Base-by-base conservation (phyloP, 1,140 invertebrate species). In the Himalopsyche phryganea region DNA sequence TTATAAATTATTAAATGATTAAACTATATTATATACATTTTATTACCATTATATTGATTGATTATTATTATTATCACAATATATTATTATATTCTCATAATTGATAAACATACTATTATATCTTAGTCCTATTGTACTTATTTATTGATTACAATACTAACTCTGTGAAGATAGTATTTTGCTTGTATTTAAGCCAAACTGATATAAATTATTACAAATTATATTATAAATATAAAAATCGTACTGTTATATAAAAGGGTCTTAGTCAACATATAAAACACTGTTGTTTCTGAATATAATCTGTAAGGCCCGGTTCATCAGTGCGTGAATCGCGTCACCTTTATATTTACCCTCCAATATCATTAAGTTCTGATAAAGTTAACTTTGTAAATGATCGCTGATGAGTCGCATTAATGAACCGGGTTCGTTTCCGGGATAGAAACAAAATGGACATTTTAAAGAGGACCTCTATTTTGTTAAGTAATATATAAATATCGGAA, bases 11-110 rank as follows among this genome's bases (percentile, higher is more conserved):
- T 77, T 78, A 75, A 76, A 78, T 75, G 41, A 61, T 61, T 77
- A 78, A 69, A 77, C 75, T 76, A 78, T n/a, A n/a, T 75, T 77
- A 76, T 74, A 75, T 78, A 77, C 73, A 75, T 75, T 76, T 77
- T 76, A 76, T 76, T 76, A 76, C 72, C 70, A 76, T 59, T 59
- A 59, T 51, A 60, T 76, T 78, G 70, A 76, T 77, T 77, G 72
- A 76, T 78, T 58, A 63, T 63, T 58, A 58, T 62, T 49, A 63
- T 58, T 50, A 63, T 64, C 54, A 63, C 57, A 55, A 63, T 54
- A 58, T 58, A 59, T 59, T 52, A 64, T 58, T 60, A 64, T 64
- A 64, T 64, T 64, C 62, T 64, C 62, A 64, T 64, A 63, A 63
- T 63, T 63, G 61, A 63, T 64, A 64, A 63, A 64, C 55, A 41